Conservation (phyloP, 2,797 vertebrate species). For the Cyprinella venusta region DNA sequence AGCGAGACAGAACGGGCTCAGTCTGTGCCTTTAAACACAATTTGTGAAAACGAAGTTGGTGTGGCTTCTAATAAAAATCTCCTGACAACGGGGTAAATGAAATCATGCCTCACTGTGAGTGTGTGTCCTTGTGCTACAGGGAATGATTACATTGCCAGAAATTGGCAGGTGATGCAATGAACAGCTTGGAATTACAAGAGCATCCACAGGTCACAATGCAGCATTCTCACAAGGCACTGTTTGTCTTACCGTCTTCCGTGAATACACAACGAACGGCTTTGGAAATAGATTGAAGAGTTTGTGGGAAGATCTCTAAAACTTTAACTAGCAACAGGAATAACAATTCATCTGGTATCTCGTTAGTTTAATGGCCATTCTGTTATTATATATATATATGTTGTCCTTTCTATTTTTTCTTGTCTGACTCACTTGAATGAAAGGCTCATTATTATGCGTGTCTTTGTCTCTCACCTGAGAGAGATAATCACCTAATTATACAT, state of each 20-base stretch:
- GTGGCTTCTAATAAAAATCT: slow-evolving; percentile 59
- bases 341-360: not conserved
- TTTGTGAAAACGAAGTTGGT: slow-evolving; percentile 54
- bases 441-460: too few species aligned
- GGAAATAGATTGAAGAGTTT: not conserved
- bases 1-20: slow-evolving; percentile 42
- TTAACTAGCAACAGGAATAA: not conserved
- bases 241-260: not conserved
- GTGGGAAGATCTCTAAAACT: not conserved
- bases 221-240: not conserved
- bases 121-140: slow-evolving; percentile 39
- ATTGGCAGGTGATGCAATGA: slow-evolving; percentile 40
- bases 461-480: too few species aligned
- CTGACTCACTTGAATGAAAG: too few species aligned
- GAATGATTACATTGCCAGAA: slow-evolving; percentile 46
- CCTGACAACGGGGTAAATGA: slow-evolving; percentile 55
- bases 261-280: not conserved
- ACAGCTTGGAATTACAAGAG: slow-evolving; percentile 51
- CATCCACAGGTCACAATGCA: slow-evolving; percentile 5
- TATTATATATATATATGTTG: too few species aligned
- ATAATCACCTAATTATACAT: too few species aligned
- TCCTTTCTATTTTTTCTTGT: too few species aligned
- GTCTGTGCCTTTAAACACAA: slow-evolving; percentile 58
- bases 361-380: not conserved
- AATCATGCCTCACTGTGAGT: slow-evolving; percentile 50